These are phyloP conservation scores for Axis porcinus DNA, from an alignment of 2,113 vertebrate species.

Conservation along the genomic window DNA sequence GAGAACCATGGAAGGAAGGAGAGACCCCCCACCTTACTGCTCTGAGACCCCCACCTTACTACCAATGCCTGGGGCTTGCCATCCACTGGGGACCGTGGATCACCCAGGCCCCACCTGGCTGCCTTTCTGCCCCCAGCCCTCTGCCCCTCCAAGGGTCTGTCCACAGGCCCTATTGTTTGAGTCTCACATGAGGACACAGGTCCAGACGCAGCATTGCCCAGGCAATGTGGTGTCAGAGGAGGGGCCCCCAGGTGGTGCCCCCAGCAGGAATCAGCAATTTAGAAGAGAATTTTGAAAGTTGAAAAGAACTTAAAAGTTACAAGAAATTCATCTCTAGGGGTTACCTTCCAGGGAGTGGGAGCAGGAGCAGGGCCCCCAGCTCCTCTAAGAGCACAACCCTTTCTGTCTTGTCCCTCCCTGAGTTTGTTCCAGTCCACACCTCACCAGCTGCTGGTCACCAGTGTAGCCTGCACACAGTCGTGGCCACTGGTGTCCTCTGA, in stretches of 20 bases:
- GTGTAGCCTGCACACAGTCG: rapidly evolving
- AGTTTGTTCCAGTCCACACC: background rate
- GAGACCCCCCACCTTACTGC: background rate
- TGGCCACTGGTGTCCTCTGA: background rate
- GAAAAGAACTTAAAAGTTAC: background rate
- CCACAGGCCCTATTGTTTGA: no score
- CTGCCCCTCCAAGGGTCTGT: background rate
- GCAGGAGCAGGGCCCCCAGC: no score
- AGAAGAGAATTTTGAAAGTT: background rate
- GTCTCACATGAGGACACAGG: background rate
- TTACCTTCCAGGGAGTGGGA: background rate
- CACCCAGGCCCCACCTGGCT: background rate
- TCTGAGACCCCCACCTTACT: background rate
- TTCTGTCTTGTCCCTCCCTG: background rate
- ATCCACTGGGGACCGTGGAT: rapidly evolving
- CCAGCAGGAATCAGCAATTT: background rate
- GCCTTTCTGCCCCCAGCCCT: background rate
- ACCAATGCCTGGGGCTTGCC: no score
- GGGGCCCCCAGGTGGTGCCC: background rate
- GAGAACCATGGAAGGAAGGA: background rate
- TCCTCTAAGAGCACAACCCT: background rate
- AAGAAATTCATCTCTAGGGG: background rate
- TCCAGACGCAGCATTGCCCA: background rate
- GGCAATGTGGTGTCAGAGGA: background rate
- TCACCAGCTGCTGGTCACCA: background rate